Evolutionary conservation across 2,113 vertebrate species (phyloP), one percentile per base, ranked within the genome.

Genomic region (Cettia cetti): DNA sequence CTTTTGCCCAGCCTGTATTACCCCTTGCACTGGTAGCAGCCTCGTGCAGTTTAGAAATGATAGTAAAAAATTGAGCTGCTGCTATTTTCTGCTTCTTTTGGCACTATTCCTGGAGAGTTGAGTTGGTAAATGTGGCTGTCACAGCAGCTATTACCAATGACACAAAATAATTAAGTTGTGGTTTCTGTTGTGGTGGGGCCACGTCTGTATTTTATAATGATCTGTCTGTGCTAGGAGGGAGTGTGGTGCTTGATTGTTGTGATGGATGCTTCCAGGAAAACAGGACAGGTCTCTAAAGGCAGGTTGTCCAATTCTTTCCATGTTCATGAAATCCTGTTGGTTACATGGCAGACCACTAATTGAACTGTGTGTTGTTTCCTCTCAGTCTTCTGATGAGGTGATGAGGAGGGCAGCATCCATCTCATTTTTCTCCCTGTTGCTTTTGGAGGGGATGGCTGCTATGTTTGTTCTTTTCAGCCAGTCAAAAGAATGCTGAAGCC

Each of bases 101-200:
- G 87, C 84, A 21, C 20, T 15, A 3, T 76, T 95, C 93, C 91
- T 95, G 49, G 65, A 79, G 66, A 86, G 61, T 16, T 19, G 61
- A 61, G 50, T 85, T 91, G 24, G 93, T 81, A 89, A 95, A 78
- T 90, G 80, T 76, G 86, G 33, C 77, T 93, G 91, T 94, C 86
- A 89, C 76, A 66, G 80, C 30, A 83, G 69, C 76, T 94, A 42
- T 91, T 95, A 79, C 89, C 74, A 86, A 10, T 79, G 84, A 91
- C 91, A 92, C 65, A 59, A 89, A 95, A 91, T 91, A 97, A 95
- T 94, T 71, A 90, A 90, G 88, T 90, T 92, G 90, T 95, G 88
- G 88, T 94, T 96, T 93, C 82, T 81, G 11, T 78, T 89, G 88
- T 84, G 90, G 79, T 90, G 57, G 52, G 92, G 40, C 52, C 61